These are phyloP conservation scores for Tinamus major DNA, from an alignment of 2,797 vertebrate species.

Conservation along the genomic window DNA sequence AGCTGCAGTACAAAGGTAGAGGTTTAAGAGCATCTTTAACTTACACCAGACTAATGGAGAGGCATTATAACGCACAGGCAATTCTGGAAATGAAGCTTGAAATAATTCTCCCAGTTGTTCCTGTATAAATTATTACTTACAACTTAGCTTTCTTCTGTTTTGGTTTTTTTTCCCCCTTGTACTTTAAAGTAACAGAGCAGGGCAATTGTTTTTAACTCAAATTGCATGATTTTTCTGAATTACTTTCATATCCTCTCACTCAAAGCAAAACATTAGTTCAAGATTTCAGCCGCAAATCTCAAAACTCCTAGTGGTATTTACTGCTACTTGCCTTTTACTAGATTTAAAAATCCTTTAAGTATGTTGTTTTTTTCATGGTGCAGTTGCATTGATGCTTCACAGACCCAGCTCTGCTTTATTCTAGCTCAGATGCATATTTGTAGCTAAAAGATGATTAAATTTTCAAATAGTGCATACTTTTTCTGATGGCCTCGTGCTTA, in stretches of 20 bases:
- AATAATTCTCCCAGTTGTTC: not conserved
- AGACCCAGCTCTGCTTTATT: not conserved
- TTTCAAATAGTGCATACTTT: not conserved
- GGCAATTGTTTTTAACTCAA: not conserved
- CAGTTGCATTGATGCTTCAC: not conserved
- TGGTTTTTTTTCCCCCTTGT: not conserved
- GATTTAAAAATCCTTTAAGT: not conserved
- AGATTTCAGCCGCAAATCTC: not conserved
- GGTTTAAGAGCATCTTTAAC: not conserved
- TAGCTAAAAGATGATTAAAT: conserved; percentile 13
- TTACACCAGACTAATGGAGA: not conserved
- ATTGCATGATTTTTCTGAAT: not conserved
- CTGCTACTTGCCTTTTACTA: not conserved
- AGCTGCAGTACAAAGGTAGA: not conserved
- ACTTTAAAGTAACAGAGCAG: not conserved
- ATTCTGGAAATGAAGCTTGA: not conserved
- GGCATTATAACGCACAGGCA: not conserved
- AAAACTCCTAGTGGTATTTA: not conserved
- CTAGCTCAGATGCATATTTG: not conserved
- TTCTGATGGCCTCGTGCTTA: not conserved
- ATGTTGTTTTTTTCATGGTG: not conserved
- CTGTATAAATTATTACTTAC: not conserved
- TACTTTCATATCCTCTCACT: not conserved
- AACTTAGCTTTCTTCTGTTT: not conserved
- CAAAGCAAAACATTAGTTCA: not conserved